Evolutionary conservation across 2,888 invertebrate species (phyloP), one percentile per base, ranked within the genome.

Genomic region (Eupithecia tripunctaria): DNA sequence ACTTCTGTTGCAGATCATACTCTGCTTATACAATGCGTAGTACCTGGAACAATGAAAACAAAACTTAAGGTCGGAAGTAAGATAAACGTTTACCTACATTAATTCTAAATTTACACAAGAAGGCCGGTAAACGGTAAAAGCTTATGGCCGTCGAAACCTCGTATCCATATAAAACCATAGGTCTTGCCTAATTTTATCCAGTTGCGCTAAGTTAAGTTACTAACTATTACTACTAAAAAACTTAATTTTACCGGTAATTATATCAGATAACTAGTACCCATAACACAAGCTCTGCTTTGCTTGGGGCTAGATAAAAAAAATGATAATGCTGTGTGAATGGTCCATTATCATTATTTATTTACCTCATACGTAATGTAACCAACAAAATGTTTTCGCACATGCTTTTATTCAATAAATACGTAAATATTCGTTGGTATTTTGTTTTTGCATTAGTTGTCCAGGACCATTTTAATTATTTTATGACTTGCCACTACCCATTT

Each of bases 1-100:
- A 88, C 85, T 86, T 87, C 84, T 88, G 85, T 81, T 82, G 84
- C 82, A 83, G 84, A 87, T 85, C 91, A 91, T 92, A 87, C 87
- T 91, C 87, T 85, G 81, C 80, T 79, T 81, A 81, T 75, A 67
- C 72, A 71, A 71, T 65, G 77, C 81, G 79, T 80, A 82, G 80
- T 88, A 92, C 88, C 94, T 94, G 93, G 68, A 91, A 91, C 81
- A 68, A 78, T 85, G 80, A 81, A 70, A 78, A 86, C 79, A 81
- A 85, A 80, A 84, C 62, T 64, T 38, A 67, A n/a, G 10, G 56
- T 72, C 59, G 65, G 62, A 68, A 51, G 47, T 51, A 10, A 21
- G 47, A 21, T 51, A 21, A 43, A 8, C 7, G 43, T n/a, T 21
- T 36, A 51, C n/a, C 8, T 43, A 43, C n/a, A 21, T 51, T 2